These are phyloP conservation scores for Argentina silus DNA, from an alignment of 2,797 vertebrate species.

Conservation along the genomic window DNA sequence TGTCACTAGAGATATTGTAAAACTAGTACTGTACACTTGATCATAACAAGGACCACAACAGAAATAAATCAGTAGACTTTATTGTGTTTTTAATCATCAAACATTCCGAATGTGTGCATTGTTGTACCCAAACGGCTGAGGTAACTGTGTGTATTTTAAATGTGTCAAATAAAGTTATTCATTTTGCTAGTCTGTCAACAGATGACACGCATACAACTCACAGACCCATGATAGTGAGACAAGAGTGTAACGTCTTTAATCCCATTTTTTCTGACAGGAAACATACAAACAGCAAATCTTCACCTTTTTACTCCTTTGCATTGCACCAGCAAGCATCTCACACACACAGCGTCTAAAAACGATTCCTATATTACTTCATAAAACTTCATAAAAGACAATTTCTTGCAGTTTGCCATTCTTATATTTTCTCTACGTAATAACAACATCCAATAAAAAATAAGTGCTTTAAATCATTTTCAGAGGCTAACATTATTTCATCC, in stretches of 20 bases:
- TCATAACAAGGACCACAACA: no score
- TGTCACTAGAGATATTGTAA: no score
- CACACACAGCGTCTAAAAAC: constrained; percentile 42
- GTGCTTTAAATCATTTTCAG: constrained; percentile 36
- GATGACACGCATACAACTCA: not conserved
- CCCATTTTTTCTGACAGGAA: constrained; percentile 30
- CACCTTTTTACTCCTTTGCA: constrained; percentile 43
- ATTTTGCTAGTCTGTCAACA: not conserved
- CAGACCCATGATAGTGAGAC: not conserved
- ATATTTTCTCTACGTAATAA: constrained; percentile 10
- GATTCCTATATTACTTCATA: not conserved
- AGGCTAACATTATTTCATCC: not conserved
- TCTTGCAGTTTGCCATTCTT: constrained; percentile 14
- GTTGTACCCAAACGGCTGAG: not conserved
- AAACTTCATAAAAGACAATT: constrained; percentile 2
- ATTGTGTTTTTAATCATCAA: no score
- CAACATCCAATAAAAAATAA: constrained; percentile 26
- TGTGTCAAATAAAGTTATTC: no score
- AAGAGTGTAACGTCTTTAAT: constrained; percentile 46
- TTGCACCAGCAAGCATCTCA: constrained; percentile 68
- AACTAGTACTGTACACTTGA: no score
- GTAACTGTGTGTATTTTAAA: not conserved
- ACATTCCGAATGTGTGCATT: not conserved
- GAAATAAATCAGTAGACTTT: not conserved
- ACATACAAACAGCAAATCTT: constrained; percentile 26